phyloP scores from a whole-genome alignment of 2,113 vertebrate species.

The Gopherus flavomarginatus region DNA sequence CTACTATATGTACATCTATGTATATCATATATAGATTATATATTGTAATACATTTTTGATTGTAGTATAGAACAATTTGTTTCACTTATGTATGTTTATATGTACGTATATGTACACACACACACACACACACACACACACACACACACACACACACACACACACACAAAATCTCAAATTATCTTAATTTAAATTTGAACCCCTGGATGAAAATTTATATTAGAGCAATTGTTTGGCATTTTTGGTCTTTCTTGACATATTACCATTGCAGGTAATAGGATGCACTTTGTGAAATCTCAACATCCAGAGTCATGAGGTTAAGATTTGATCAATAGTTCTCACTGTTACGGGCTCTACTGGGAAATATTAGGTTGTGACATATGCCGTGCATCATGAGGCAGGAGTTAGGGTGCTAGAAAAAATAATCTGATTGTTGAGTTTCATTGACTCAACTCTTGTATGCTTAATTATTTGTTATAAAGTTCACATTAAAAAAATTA shows the following conservation, averaged over 20 bases:
- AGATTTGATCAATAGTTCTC: constrained; percentile 62
- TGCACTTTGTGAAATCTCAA: constrained; percentile 43
- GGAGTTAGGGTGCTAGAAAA: constrained; percentile 45
- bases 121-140: too few relatives aligned
- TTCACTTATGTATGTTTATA: neutral
- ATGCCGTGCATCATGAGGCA: constrained; percentile 49
- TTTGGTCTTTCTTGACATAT: constrained; percentile 23
- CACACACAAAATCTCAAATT: neutral
- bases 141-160: too few relatives aligned
- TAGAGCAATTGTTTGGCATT: neutral
- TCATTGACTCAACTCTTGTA: constrained; percentile 18
- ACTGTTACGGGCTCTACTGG: constrained; percentile 42
- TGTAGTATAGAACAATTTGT: neutral
- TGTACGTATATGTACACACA: neutral
- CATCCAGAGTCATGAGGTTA: constrained; percentile 51
- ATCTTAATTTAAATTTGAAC: constrained; percentile 25
- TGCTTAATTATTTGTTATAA: constrained; percentile 52
- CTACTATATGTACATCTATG: neutral
- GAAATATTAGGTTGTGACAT: constrained; percentile 55
- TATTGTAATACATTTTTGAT: neutral
- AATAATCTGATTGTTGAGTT: constrained; percentile 50
- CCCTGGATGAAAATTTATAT: neutral
- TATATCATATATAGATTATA: neutral
- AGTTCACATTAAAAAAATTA: constrained; percentile 40
- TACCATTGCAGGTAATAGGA: constrained; percentile 22